Base-by-base conservation (phyloP, 2,888 invertebrate species). In the Tyria jacobaeae region DNA sequence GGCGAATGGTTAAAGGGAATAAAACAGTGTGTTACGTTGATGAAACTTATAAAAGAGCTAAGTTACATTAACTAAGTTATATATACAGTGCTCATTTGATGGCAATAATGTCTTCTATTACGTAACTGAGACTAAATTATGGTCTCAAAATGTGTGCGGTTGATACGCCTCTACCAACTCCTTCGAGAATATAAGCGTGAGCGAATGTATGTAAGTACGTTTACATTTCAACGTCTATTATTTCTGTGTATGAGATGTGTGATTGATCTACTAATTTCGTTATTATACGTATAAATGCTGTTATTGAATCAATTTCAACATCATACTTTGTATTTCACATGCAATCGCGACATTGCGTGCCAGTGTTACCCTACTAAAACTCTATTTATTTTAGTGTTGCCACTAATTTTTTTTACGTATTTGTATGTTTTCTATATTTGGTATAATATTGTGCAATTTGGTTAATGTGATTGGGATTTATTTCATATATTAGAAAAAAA, bases 301-400 rank as follows among this genome's bases (percentile, higher is more conserved):
- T 47, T 15, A 24, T 59, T 55, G 49, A 71, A 64, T 69, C 62
- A 61, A 66, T 68, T 66, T 72, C 55, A 58, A 65, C 57, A 60
- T 21, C 5, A 48, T 60, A 75, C 66, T 66, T 55, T 66, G 58
- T 61, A 53, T 66, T 60, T 62, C 51, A 55, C 75, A 75, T 66
- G 75, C 74, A 66, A 76, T 50, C 63, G 57, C 47, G 34, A 52
- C 57, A 51, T 75, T 51, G 76, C 76, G 75, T 76, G 76, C 49
- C 39, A 9, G 66, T 66, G 60, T 66, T 69, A 53, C 66, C 57
- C 56, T 66, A 73, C 65, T 58, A 69, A 60, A 64, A 73, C 34
- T 41, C 17, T 56, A 63, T 66, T 73, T 66, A 70, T 68, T 59
- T 68, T 49, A 61, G 54, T 66, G 60, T 69, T 71, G 39, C 67